Evolutionary conservation across 2,888 invertebrate genomes (phyloP).

Genomic region (Harmothoe impar): DNA sequence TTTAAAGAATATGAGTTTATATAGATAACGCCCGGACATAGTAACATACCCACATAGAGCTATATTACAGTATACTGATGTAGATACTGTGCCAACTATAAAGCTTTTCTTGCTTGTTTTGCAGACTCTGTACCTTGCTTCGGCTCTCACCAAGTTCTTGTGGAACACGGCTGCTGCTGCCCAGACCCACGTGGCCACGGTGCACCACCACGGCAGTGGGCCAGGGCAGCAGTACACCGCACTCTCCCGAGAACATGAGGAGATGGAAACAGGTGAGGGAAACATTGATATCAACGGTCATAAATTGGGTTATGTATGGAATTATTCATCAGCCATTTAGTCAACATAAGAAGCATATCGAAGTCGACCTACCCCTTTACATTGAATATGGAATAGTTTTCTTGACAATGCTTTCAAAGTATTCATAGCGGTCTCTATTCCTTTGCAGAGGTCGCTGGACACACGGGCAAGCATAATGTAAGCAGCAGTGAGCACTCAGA

Average conservation of each 20-base stretch:
- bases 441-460: slow-evolving; percentile 32
- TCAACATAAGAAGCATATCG: no score
- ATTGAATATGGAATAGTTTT: no score
- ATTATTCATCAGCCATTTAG: no score
- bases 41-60: no score
- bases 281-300: background rate
- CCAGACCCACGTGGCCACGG: slow-evolving; percentile 58
- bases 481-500: slow-evolving; percentile 68
- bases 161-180: slow-evolving; percentile 87
- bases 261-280: slow-evolving; percentile 72
- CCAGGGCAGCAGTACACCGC: slow-evolving; percentile 72
- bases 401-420: no score
- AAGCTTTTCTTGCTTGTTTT: background rate
- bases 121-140: slow-evolving; percentile 94
- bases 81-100: no score
- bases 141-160: slow-evolving; percentile 94
- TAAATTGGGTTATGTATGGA: background rate
- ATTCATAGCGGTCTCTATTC: no score
- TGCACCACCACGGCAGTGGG: slow-evolving; percentile 59
- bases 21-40: no score
- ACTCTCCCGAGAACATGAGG: slow-evolving; percentile 74
- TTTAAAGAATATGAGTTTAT: no score
- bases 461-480: slow-evolving; percentile 51
- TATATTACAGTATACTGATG: no score
- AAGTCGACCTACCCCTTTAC: no score